These are phyloP conservation scores for Sphaeridia pumilis DNA, from an alignment of 2,888 invertebrate species.

Conservation along the genomic window DNA sequence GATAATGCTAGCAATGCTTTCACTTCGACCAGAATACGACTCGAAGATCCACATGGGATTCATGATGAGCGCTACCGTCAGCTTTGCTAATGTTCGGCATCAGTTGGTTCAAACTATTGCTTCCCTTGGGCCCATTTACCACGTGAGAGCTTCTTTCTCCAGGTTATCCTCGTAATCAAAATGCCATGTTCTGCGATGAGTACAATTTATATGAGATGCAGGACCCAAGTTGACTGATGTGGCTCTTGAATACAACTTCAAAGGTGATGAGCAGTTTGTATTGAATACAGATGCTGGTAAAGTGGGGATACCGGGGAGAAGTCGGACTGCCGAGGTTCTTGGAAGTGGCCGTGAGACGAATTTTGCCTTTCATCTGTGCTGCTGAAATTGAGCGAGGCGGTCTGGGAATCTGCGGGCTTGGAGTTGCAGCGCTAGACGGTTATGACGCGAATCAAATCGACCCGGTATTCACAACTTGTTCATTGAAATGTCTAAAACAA, in stretches of 20 bases:
- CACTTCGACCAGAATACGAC: conserved; percentile 28
- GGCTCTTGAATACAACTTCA: not conserved
- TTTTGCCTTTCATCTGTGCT: not conserved
- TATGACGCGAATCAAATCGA: conserved; percentile 1
- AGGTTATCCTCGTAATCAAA: too few relatives aligned
- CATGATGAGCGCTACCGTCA: not conserved
- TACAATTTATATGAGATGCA: too few relatives aligned
- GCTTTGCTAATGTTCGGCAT: not conserved
- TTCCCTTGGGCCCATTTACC: not conserved
- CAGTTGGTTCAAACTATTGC: not conserved
- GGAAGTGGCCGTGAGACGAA: not conserved
- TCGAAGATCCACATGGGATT: conserved; percentile 6
- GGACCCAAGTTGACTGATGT: too few relatives aligned
- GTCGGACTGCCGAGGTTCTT: not conserved
- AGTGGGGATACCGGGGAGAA: not conserved
- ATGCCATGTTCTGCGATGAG: too few relatives aligned
- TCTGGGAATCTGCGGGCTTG: not conserved
- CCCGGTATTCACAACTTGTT: not conserved
- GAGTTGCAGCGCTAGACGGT: not conserved
- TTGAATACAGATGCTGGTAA: not conserved
- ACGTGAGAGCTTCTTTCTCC: conserved; percentile 3
- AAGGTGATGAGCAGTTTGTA: not conserved
- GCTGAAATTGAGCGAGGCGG: conserved; percentile 1
- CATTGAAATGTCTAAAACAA: too few relatives aligned
- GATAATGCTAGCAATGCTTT: conserved; percentile 40